phyloP scores from a whole-genome alignment of 1,140 invertebrate genomes.

The Hydropsyche tenuis region DNA sequence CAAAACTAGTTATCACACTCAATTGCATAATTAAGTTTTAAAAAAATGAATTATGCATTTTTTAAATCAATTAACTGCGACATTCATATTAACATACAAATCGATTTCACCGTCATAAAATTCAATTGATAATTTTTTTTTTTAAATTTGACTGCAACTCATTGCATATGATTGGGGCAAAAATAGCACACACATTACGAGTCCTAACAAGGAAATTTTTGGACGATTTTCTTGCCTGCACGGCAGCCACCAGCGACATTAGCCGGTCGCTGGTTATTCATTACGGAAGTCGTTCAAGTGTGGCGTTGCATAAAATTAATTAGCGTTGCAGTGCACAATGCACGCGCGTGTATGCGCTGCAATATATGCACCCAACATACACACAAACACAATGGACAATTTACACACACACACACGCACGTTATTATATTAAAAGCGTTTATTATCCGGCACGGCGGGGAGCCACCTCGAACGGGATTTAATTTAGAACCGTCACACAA shows the following conservation, averaged over 20 bases:
- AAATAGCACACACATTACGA: no score
- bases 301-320: slow-evolving; percentile 51
- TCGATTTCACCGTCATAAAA: no score
- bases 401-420: background rate
- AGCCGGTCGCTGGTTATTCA: slow-evolving; percentile 46
- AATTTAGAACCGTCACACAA: slow-evolving; percentile 28
- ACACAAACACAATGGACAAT: background rate
- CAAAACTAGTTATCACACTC: no score
- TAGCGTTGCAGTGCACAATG: slow-evolving; percentile 43
- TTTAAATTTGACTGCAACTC: no score
- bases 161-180: no score
- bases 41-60: no score
- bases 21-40: no score
- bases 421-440: slow-evolving; percentile 34
- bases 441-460: slow-evolving; percentile 32
- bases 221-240: background rate
- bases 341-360: background rate
- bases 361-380: background rate
- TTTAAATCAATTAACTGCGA: no score
- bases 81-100: no score
- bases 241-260: slow-evolving; percentile 7
- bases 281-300: slow-evolving; percentile 49
- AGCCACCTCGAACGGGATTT: slow-evolving; percentile 28
- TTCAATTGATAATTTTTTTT: no score
- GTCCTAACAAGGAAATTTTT: slow-evolving; percentile 1